phyloP scores from a whole-genome alignment of 1,140 invertebrate species.

The Geopemphigus sp. region DNA sequence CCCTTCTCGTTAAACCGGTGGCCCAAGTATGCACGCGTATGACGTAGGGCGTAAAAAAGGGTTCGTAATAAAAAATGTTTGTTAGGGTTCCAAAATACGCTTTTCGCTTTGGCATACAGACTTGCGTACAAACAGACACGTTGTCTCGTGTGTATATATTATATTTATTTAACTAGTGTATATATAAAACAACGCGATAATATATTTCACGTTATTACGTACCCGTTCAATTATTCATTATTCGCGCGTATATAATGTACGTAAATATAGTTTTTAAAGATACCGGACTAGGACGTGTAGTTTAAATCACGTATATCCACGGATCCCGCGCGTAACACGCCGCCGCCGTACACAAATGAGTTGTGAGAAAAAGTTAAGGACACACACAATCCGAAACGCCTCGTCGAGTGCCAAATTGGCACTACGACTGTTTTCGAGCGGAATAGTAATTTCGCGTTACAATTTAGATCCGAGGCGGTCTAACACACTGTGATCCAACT shows the following conservation, averaged over 20 bases:
- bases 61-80: slow-evolving; percentile 20
- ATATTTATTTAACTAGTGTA: too few species aligned
- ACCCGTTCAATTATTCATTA: too few species aligned
- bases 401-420: slow-evolving; percentile 32
- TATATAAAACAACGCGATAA: too few species aligned
- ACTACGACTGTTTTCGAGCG: slow-evolving; percentile 21
- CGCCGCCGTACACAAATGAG: not conserved
- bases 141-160: not conserved
- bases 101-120: too few species aligned
- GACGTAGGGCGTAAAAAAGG: not conserved
- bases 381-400: slow-evolving; percentile 21
- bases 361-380: slow-evolving; percentile 38
- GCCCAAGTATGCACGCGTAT: not conserved
- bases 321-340: too few species aligned
- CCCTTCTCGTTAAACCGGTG: slow-evolving; percentile 37
- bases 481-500: not conserved
- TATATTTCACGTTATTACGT: too few species aligned
- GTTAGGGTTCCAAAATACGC: not conserved
- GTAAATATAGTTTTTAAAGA: too few species aligned
- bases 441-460: slow-evolving; percentile 20
- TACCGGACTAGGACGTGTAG: not conserved
- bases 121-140: not conserved
- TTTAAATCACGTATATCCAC: slow-evolving; percentile 4
- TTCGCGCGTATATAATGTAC: too few species aligned
- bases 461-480: not conserved